Base-by-base conservation (phyloP, 1,140 invertebrate species). In the Drosophila trapezifrons region DNA sequence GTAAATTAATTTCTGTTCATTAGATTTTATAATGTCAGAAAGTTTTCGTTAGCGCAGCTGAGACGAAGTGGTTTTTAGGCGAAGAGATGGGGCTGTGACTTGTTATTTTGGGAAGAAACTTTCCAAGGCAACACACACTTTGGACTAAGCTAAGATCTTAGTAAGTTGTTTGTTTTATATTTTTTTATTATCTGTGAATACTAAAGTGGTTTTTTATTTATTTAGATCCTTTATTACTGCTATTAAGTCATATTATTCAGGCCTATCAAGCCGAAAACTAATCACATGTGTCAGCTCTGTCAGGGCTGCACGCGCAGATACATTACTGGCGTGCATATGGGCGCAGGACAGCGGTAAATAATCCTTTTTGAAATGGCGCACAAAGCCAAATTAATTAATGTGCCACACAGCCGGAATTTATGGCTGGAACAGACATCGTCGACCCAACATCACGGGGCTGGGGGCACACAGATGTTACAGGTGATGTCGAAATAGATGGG, bases 1-100 rank as follows among this genome's bases (percentile, higher is more conserved):
- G 65, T 74, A 87, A 87, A 87, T 87, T 87, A 87, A 87, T 89
- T 87, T 89, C 60, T 83, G 84, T 89, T 87, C 84, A 87, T 87
- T 87, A 87, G 84, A 87, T 89, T 89, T 80, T 70, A 87, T 65
- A 89, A 74, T 87, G 84, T 83, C 79, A 77, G 67, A 69, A 87
- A 82, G 43, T 76, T 75, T 62, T 25, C 37, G 49, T 42, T 60
- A 18, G 45, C 38, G 37, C 83, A 89, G 84, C 72, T 87, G 83
- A 56, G 72, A 43, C 43, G 32, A 63, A 73, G 70, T 59, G 71
- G 32, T 66, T 25, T 35, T 32, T 49, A 20, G 6, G 18, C n/a
- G 22, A 20, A 10, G 8, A 22, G 15, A n/a, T 35, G 37, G 37
- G 13, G 22, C 29, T 20, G 7, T 7, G 3, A 18, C 15, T 29